Base-by-base conservation (phyloP, 2,797 vertebrate species). In the Myotis vivesi region DNA sequence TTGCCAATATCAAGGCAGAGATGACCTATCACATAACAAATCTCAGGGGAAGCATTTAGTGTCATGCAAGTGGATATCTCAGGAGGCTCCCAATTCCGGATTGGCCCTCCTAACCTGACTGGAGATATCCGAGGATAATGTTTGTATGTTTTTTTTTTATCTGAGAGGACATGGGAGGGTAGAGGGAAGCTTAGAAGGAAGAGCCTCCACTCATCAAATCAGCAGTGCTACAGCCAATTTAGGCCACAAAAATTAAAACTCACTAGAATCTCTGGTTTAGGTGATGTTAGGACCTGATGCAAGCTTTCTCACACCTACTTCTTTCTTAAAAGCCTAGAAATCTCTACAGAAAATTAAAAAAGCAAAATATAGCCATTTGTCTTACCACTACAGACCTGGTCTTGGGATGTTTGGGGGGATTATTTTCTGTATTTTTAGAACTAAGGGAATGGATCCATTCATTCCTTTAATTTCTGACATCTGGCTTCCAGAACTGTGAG, bases 1-100 rank as follows among this genome's bases (percentile, higher is more conserved):
- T 82, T 91, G 28, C 20, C 44, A 25, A 85, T 73, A 87, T 69
- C 28, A 91, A 57, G 72, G 12, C 22, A 87, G 64, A 23, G 28
- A 6, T 13, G 55, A 38, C 0, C 62, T 28, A 59, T 38, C 44
- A 82, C 15, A 22, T n/a, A n/a, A n/a, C 23, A 33, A 15, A 0
- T 82, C 95, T 69, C 91, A 7, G 13, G 72, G 77, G 49, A 75
- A 59, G 71, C 6, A 28, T 49, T 68, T 57, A 75, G 19, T 23
- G 22, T 46, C 51, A 12, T 3, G 4, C 19, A 28, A 73, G 55
- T n/a, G 4, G 20, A 1, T 71, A 4, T 94, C 92, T 91, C 96
- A 38, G 64, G 92, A 95, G 92, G 6, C 10, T 91, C 36, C 5
- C 9, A 33, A 75, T 87, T 22, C 46, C 72, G 23, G 23, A 13